Evolutionary conservation across 2,113 vertebrate genomes (phyloP).

Genomic region (Rhea pennata): DNA sequence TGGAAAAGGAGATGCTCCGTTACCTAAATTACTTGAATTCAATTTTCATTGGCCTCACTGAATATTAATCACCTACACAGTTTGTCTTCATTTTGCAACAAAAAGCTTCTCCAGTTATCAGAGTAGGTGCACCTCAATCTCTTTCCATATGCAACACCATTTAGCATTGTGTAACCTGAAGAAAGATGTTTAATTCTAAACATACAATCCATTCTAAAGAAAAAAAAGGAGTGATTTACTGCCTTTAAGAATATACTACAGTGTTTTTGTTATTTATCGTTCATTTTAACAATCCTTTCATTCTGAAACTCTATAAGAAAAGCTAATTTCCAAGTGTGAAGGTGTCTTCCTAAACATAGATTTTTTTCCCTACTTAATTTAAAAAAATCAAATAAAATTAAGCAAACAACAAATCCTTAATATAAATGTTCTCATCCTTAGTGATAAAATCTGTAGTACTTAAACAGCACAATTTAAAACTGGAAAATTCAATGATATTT

Average conservation of each 20-base stretch:
- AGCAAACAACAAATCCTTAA: accelerated
- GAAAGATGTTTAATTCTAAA: neutral
- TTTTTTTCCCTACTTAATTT: neutral
- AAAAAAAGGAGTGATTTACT: neutral
- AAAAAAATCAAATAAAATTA: neutral
- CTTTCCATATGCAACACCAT: neutral
- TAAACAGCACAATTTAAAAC: accelerated
- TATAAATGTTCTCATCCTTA: neutral
- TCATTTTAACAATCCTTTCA: neutral
- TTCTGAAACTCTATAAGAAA: neutral
- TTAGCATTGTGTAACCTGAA: neutral
- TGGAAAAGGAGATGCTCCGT: constrained; percentile 1
- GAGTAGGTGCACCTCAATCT: neutral
- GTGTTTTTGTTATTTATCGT: neutral
- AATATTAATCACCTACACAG: neutral
- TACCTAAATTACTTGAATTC: constrained; percentile 44
- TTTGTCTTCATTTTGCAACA: neutral
- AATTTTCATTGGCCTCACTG: neutral
- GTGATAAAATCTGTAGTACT: neutral
- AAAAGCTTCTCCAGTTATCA: neutral
- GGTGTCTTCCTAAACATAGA: neutral
- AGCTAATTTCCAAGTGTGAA: neutral
- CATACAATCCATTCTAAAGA: accelerated
- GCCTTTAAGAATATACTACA: neutral
- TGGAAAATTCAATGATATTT: neutral